These are phyloP conservation scores for Drosophila birchii DNA, from an alignment of 2,888 invertebrate genomes.

Conservation along the genomic window DNA sequence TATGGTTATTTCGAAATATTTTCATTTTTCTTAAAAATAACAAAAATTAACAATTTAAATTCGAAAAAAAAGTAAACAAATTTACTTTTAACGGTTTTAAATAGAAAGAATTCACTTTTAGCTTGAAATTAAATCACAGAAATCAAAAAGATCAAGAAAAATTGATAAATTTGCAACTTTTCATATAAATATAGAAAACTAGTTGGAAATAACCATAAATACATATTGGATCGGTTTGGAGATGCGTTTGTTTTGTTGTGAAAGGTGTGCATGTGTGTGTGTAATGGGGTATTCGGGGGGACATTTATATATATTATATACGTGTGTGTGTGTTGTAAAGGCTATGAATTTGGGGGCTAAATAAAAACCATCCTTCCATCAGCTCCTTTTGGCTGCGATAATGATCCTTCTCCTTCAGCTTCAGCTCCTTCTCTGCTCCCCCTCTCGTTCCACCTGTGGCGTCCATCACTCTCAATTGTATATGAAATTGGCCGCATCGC, in stretches of 20 bases:
- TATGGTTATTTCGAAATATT: constrained; percentile 22
- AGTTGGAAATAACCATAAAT: constrained; percentile 20
- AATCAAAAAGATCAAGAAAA: background rate
- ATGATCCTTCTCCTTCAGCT: background rate
- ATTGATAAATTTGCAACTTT: too few species aligned
- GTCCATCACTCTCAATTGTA: constrained; percentile 81
- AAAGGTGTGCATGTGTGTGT: constrained; percentile 4
- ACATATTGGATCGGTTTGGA: background rate
- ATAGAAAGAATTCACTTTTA: background rate
- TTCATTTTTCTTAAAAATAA: background rate
- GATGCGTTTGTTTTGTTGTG: constrained; percentile 1
- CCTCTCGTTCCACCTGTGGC: background rate
- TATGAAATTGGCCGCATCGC: constrained; percentile 84
- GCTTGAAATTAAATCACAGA: background rate
- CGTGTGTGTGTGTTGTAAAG: background rate
- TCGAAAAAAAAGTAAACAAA: background rate
- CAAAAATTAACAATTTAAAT: background rate
- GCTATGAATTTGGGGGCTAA: constrained; percentile 17
- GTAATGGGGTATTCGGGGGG: background rate
- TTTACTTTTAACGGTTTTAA: background rate
- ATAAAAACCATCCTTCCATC: constrained; percentile 18
- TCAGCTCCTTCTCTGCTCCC: constrained; percentile 7
- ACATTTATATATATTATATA: constrained; percentile 26
- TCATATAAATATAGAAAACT: constrained; percentile 6
- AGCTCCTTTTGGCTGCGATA: constrained; percentile 44